A percentile compares a stretch with the other conserved stretches of the same genome.
Conservation (phyloP, 2,797 vertebrate species). For the Valencia hispanica region DNA sequence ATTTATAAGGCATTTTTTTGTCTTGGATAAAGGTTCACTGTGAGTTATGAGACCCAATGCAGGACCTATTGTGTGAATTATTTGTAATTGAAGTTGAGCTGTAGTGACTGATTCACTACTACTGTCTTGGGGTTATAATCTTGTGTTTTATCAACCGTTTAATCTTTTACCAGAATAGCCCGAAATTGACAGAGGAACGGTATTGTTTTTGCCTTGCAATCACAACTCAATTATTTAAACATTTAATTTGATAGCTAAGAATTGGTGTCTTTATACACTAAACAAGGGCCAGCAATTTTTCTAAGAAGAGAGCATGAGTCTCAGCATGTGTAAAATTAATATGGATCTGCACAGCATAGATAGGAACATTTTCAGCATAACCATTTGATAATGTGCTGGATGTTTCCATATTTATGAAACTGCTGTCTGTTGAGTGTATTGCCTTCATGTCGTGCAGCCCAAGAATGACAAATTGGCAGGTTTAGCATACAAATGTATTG, state of each 20-base stretch:
- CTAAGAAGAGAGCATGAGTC: neutral
- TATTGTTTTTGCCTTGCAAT: neutral
- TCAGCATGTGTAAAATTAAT: conserved; percentile 13
- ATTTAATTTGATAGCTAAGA: neutral
- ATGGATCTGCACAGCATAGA: conserved; percentile 2
- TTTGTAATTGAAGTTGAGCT: neutral
- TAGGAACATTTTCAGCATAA: neutral
- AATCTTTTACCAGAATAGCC: neutral
- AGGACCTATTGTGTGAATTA: neutral
- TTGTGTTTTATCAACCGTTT: neutral
- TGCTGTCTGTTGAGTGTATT: neutral
- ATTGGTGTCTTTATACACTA: neutral
- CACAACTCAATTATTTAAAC: neutral
- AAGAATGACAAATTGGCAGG: neutral
- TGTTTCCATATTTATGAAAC: conserved; percentile 1
- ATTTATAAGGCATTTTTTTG: conserved; percentile 27
- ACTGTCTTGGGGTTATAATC: neutral
- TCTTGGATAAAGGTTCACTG: conserved; percentile 15
- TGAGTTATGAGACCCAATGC: neutral
- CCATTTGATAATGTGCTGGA: neutral
- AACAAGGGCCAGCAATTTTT: neutral
- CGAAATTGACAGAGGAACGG: neutral
- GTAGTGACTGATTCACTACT: neutral
- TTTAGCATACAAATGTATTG: neutral
- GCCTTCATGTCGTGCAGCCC: neutral